phyloP scores from a whole-genome alignment of 2,797 vertebrate species.

The Coendou prehensilis region DNA sequence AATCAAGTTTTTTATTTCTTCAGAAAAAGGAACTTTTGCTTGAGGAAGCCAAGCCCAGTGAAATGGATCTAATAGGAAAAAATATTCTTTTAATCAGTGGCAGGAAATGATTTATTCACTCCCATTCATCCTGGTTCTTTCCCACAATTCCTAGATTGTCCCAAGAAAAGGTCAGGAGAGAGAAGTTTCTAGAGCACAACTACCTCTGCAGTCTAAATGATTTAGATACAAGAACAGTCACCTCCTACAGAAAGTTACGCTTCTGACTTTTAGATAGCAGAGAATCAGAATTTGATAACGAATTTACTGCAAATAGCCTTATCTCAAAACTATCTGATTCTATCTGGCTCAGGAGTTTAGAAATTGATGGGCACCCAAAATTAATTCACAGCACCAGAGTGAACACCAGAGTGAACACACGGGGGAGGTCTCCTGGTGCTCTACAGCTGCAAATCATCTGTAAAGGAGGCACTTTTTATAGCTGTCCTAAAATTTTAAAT shows the following conservation, averaged over 20 bases:
- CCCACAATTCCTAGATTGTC: not conserved
- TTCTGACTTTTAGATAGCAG: slow-evolving; percentile 39
- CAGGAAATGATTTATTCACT: not conserved
- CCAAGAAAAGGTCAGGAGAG: not conserved
- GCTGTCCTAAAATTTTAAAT: not conserved
- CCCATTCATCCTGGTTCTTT: not conserved
- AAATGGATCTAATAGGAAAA: slow-evolving; percentile 94
- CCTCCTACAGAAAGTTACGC: not conserved
- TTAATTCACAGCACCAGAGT: not conserved
- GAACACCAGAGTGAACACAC: not conserved
- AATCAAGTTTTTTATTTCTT: slow-evolving; percentile 96
- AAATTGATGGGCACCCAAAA: not conserved
- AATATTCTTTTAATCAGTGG: not conserved
- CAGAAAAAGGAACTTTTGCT: slow-evolving; percentile 97
- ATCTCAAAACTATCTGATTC: slow-evolving; percentile 41
- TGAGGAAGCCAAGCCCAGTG: slow-evolving; percentile 99
- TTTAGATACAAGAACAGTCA: not conserved
- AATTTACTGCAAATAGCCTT: slow-evolving; percentile 12
- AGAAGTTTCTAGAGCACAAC: not conserved
- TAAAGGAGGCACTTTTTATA: not conserved
- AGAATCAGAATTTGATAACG: slow-evolving; percentile 14
- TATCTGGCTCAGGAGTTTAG: not conserved
- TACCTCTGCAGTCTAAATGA: not conserved
- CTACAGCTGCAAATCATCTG: not conserved
- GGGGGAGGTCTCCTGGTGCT: not conserved